Percentiles rank a stretch among this genome's conserved stretches.
Evolutionary conservation across 2,113 vertebrate genomes (phyloP).

Genomic region (Microtus ochrogaster): DNA sequence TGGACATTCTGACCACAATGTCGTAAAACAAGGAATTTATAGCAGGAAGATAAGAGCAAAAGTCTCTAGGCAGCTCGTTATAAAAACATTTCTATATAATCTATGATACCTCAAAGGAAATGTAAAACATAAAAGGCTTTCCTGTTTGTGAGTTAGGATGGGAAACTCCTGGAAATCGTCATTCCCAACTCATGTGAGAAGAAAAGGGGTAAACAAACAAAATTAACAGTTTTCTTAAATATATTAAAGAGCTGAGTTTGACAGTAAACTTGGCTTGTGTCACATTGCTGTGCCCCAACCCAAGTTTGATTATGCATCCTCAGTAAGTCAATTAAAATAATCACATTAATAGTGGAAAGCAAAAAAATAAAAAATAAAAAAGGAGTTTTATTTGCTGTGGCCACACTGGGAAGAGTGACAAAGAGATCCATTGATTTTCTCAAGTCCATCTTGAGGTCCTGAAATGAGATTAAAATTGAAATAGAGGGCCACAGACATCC

Average conservation of each 20-base stretch:
- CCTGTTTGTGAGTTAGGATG: neutral
- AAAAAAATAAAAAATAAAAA: neutral
- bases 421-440: neutral
- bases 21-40: neutral
- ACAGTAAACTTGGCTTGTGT: neutral
- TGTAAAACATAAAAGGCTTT: neutral
- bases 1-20: neutral
- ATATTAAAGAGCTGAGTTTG: neutral
- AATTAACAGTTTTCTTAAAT: neutral
- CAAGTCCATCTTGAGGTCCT: neutral
- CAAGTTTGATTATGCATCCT: neutral
- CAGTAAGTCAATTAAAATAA: neutral
- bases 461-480: neutral
- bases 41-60: neutral
- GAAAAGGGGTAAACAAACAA: constrained; percentile 2
- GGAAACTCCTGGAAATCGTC: neutral
- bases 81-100: neutral
- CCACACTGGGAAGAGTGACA: neutral
- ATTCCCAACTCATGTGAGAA: neutral
- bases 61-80: neutral
- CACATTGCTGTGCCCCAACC: neutral
- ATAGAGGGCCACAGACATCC: neutral
- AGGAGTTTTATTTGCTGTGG: neutral
- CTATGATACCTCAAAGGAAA: neutral
- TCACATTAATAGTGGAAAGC: neutral